Base-by-base conservation (phyloP, 2,797 vertebrate species). In the Urocyon cinereoargenteus region DNA sequence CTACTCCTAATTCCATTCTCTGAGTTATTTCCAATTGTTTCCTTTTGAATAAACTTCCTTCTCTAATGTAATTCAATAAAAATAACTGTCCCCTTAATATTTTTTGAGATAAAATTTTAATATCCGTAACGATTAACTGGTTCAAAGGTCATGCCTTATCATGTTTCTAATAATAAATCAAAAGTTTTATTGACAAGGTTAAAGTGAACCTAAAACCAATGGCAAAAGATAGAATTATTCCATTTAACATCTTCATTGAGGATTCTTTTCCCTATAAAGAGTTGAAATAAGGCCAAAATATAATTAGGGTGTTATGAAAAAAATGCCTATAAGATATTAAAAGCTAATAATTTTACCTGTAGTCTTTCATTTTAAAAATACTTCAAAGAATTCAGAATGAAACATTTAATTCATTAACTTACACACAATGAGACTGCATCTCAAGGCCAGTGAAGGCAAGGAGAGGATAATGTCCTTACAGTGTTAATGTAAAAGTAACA, bases 321-420 rank as follows among this genome's bases (percentile, higher is more conserved):
- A 45, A 45, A 45, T 45, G 40, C 3, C 31, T 13, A 2, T 75
- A 57, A 85, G 62, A 86, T 49, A 86, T 49, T 21, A 53, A 70
- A 34, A 79, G 31, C 57, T 53, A 77, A 45, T 18, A 19, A 78
- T 19, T 40, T 78, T 70, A 28, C 49, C 26, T 59, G 24, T n/a
- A 81, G 2, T 34, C 45, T 62, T 97, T 61, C 94, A 28, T n/a
- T 28, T 92, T 51, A 36, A 88, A 87, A 95, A 62, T 16, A 62
- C 34, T 49, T 83, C 14, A 51, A 64, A 82, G 28, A 72, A 62
- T 19, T 64, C 28, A 66, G 40, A 83, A 92, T 10, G 49, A 55
- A 93, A 73, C 7, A 34, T 5, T n/a, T 51, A 59, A 70, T 8
- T 16, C 10, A 45, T 13, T 77, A 5, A 57, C 36, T n/a, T 15